phyloP scores from a whole-genome alignment of 2,888 invertebrate species.

The Xanthia icteritia region DNA sequence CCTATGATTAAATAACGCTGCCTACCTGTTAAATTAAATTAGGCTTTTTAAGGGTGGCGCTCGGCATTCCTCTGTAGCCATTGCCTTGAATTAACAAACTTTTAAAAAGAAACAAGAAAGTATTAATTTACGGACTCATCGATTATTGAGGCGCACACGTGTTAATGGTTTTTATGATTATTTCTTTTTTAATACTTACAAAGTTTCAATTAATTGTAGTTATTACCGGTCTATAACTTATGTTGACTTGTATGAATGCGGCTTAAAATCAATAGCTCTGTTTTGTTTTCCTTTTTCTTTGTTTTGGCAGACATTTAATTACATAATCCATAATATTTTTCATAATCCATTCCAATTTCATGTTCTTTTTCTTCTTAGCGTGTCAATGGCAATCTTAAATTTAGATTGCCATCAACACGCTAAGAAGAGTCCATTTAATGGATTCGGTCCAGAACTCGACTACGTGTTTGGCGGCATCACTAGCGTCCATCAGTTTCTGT shows the following conservation, averaged over 20 bases:
- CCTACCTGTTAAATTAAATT: conserved; percentile 91
- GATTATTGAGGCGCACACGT: conserved; percentile 84
- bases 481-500: neutral
- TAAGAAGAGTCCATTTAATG: neutral
- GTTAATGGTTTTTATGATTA: conserved; percentile 84
- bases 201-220: conserved; percentile 63
- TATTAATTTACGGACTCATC: conserved; percentile 85
- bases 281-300: conserved; percentile 33
- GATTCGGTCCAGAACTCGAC: too few relatives aligned
- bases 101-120: conserved; percentile 80
- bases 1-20: conserved; percentile 89
- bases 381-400: neutral
- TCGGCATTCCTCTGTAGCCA: conserved; percentile 77
- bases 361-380: neutral
- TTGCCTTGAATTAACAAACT: conserved; percentile 79
- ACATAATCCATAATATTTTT: neutral
- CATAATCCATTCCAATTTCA: neutral
- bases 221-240: conserved; percentile 50
- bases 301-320: neutral
- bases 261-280: conserved; percentile 43
- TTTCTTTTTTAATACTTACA: conserved; percentile 70
- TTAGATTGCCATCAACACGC: too few relatives aligned
- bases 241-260: conserved; percentile 40
- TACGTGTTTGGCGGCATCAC: neutral
- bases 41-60: conserved; percentile 89